phyloP scores from a whole-genome alignment of 2,888 invertebrate species.

The Torymus aiolomorphi region DNA sequence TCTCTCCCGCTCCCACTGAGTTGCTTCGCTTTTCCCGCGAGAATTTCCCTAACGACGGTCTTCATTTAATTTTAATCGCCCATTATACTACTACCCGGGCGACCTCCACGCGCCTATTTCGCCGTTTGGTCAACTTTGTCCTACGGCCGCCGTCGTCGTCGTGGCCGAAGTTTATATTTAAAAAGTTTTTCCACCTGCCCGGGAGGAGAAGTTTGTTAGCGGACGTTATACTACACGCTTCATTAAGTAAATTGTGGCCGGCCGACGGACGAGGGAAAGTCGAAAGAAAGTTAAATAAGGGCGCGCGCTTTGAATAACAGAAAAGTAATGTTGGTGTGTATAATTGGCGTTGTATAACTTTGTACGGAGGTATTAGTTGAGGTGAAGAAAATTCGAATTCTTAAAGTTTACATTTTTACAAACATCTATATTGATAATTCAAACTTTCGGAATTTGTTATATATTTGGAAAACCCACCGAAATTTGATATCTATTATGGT shows the following conservation, averaged over 20 bases:
- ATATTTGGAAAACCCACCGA: too few species aligned
- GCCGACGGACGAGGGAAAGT: neutral
- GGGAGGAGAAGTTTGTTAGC: neutral
- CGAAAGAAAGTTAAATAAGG: slow-evolving; percentile 1
- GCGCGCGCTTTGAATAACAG: too few species aligned
- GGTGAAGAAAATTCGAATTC: too few species aligned
- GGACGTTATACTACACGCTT: neutral
- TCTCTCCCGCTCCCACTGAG: too few species aligned
- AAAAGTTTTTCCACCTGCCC: neutral
- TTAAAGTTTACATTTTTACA: too few species aligned
- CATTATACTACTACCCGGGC: neutral
- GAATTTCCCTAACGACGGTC: neutral
- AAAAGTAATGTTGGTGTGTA: too few species aligned
- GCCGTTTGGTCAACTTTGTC: neutral
- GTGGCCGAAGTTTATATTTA: slow-evolving; percentile 5
- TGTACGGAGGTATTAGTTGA: too few species aligned
- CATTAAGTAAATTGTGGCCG: slow-evolving; percentile 6
- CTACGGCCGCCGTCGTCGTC: too few species aligned
- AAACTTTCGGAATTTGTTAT: too few species aligned
- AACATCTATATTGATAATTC: too few species aligned
- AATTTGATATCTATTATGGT: too few species aligned
- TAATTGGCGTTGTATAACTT: too few species aligned
- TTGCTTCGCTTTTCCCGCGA: neutral
- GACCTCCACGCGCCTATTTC: neutral
- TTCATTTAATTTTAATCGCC: slow-evolving; percentile 16